phyloP scores from a whole-genome alignment of 2,888 invertebrate genomes.

The Idaea straminata region DNA sequence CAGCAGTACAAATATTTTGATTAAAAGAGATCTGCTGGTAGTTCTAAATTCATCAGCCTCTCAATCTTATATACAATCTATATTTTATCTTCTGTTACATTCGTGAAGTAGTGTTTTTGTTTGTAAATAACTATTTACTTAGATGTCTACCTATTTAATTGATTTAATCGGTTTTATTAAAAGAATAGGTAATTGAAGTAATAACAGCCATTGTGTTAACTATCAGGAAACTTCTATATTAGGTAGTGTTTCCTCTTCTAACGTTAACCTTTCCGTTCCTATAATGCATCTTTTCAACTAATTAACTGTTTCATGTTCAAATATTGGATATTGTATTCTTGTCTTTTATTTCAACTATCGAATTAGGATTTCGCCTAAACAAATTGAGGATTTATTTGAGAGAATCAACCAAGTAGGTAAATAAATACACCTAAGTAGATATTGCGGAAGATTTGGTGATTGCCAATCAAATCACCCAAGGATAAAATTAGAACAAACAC shows the following conservation, averaged over 20 bases:
- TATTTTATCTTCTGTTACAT: not conserved
- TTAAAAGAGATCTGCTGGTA: not conserved
- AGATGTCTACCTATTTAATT: not conserved
- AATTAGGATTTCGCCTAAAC: not conserved
- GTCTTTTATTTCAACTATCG: not conserved
- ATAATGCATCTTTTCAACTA: too few relatives aligned
- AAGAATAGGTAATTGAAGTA: not conserved
- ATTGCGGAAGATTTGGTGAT: constrained; percentile 11
- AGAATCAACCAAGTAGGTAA: not conserved
- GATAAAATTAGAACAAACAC: constrained; percentile 3
- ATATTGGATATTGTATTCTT: not conserved
- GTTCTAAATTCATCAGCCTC: not conserved
- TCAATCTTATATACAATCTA: not conserved
- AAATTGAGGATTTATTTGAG: not conserved
- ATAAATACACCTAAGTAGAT: not conserved
- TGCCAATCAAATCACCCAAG: not conserved
- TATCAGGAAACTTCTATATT: not conserved
- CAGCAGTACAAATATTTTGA: not conserved
- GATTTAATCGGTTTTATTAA: not conserved
- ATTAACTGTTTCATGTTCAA: too few relatives aligned
- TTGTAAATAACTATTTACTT: not conserved
- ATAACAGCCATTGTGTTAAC: not conserved
- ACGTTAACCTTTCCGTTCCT: too few relatives aligned
- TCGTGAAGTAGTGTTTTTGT: too few relatives aligned
- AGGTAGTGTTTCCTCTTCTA: too few relatives aligned